Percentiles rank a stretch among this genome's conserved stretches.
Evolutionary conservation across 2,888 invertebrate species (phyloP).

Genomic region (Drosophila limbata): DNA sequence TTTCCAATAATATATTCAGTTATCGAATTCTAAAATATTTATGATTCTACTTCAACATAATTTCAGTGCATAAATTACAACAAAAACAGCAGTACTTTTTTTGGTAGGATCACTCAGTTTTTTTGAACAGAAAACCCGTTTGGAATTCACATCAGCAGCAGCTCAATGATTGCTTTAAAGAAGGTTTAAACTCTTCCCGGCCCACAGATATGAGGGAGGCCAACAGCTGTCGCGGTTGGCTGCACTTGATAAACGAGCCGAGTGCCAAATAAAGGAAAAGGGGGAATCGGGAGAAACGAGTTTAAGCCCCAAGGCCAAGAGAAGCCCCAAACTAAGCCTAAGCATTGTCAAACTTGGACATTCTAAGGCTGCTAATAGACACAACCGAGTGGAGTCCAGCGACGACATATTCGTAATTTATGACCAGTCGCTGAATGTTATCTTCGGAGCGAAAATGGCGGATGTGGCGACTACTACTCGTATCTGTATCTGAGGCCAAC

Average conservation of each 20-base stretch:
- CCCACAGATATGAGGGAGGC: conserved; percentile 2
- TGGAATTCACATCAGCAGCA: not conserved
- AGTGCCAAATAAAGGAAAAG: conserved; percentile 8
- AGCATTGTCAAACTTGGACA: conserved; percentile 79
- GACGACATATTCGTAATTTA: conserved; percentile 80
- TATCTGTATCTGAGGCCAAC: conserved; percentile 41
- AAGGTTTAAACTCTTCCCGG: conserved; percentile 22
- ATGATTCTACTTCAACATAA: too few species aligned
- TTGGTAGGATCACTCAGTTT: not conserved
- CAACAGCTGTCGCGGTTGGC: conserved; percentile 61
- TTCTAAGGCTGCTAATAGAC: conserved; percentile 84
- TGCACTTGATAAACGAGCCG: conserved; percentile 65
- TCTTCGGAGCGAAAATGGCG: conserved; percentile 46
- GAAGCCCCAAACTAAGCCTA: conserved; percentile 53
- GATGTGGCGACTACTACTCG: conserved; percentile 18
- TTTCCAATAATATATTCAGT: not conserved
- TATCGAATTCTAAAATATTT: too few species aligned
- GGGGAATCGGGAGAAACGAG: conserved; percentile 21
- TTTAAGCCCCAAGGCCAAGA: conserved; percentile 22
- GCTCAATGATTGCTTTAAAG: conserved; percentile 36
- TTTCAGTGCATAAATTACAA: too few species aligned
- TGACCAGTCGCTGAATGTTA: conserved; percentile 72
- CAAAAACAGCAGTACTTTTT: not conserved
- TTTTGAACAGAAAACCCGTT: not conserved
- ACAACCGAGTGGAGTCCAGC: conserved; percentile 65